Evolutionary conservation across 2,113 vertebrate species (phyloP).

Genomic region (Electrona antarctica): DNA sequence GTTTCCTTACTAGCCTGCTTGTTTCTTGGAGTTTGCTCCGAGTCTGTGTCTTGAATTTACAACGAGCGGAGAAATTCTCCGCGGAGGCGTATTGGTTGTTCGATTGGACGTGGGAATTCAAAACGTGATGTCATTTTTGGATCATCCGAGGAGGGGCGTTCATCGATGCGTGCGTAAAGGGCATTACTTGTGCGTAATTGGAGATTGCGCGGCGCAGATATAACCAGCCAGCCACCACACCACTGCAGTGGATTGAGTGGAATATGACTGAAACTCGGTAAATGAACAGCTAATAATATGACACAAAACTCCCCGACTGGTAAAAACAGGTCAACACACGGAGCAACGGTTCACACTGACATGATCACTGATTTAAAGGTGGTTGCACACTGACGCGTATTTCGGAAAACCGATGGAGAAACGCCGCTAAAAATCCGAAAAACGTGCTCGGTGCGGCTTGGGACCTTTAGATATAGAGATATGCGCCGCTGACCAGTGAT

Average conservation of each 20-base stretch:
- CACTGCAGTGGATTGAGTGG: neutral
- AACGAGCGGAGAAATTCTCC: slow-evolving; percentile 35
- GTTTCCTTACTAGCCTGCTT: neutral
- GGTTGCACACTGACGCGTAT: too few species aligned
- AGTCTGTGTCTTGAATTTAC: slow-evolving; percentile 41
- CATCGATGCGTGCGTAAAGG: slow-evolving; percentile 56
- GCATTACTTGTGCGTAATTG: slow-evolving; percentile 56
- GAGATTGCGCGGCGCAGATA: slow-evolving; percentile 43
- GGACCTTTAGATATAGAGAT: too few species aligned
- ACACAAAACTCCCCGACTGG: too few species aligned
- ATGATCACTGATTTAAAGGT: too few species aligned
- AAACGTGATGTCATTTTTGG: slow-evolving; percentile 82
- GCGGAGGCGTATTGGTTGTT: slow-evolving; percentile 41
- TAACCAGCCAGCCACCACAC: slow-evolving; percentile 5
- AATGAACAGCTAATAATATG: too few species aligned
- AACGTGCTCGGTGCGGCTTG: too few species aligned
- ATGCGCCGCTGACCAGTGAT: too few species aligned
- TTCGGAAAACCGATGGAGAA: too few species aligned
- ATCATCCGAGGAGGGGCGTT: slow-evolving; percentile 64
- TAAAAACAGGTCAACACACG: too few species aligned
- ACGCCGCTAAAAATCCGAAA: too few species aligned
- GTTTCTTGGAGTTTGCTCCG: slow-evolving; percentile 27
- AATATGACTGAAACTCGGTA: slow-evolving; percentile 4
- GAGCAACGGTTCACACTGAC: too few species aligned
- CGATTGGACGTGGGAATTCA: slow-evolving; percentile 80